A percentile compares a stretch with the other conserved stretches of the same genome.
These are phyloP conservation scores for Epizoanthus fatuus DNA, from an alignment of 92 coral and sea anemone species.

Conservation along the genomic window DNA sequence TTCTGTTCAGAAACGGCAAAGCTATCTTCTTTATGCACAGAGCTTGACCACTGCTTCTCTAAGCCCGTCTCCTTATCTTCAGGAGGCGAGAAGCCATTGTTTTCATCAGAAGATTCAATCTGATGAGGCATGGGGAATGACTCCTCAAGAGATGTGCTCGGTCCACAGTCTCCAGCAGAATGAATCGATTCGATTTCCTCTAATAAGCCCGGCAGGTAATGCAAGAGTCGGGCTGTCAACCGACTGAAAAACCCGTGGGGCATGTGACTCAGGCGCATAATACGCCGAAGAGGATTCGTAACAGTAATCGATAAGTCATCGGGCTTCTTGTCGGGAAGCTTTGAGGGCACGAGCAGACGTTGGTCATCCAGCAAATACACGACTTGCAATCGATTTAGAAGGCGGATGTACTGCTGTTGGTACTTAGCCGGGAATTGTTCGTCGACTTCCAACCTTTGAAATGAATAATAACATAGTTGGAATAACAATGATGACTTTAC, in stretches of 20 bases:
- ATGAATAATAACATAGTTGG: neutral
- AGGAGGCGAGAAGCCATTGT: too few relatives aligned
- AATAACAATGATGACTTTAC: too few relatives aligned
- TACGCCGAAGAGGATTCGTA: conserved; percentile 60
- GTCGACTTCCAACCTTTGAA: conserved; percentile 17
- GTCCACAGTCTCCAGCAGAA: neutral
- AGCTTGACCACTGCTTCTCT: neutral
- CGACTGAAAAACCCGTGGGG: conserved; percentile 81
- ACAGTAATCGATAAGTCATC: conserved; percentile 11
- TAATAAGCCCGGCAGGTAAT: conserved; percentile 64
- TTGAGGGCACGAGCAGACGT: conserved; percentile 76
- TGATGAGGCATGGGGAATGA: too few relatives aligned
- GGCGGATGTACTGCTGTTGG: conserved; percentile 59
- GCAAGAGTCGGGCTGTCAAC: conserved; percentile 68
- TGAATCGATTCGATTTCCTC: conserved; percentile 42
- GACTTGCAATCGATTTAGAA: conserved; percentile 74
- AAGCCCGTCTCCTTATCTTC: neutral
- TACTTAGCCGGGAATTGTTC: conserved; percentile 66
- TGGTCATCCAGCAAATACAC: conserved; percentile 59
- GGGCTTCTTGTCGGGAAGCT: conserved; percentile 65
- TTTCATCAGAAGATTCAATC: too few relatives aligned
- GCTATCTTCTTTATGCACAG: neutral
- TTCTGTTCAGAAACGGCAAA: neutral
- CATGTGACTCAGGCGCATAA: conserved; percentile 35
- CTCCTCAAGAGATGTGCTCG: neutral